These are phyloP conservation scores for Hippoglossus stenolepis DNA, from an alignment of 2,113 vertebrate species.

Conservation along the genomic window DNA sequence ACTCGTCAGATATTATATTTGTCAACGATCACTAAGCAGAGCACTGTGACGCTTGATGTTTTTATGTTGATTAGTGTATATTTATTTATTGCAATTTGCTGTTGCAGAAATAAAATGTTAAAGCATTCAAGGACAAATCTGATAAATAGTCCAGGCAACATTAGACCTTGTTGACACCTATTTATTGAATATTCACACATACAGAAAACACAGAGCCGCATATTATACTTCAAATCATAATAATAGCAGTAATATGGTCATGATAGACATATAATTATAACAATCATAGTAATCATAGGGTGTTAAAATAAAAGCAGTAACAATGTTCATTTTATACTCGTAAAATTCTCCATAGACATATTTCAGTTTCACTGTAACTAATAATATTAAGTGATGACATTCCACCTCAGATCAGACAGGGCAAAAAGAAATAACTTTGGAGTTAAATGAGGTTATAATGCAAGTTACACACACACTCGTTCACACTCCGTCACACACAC, in stretches of 20 bases:
- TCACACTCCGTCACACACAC: conserved; percentile 4
- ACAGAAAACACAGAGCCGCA: conserved; percentile 83
- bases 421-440: conserved; percentile 50
- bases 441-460: conserved; percentile 50
- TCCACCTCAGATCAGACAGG: conserved; percentile 51
- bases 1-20: too few relatives aligned
- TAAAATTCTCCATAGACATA: conserved; percentile 53
- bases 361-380: conserved; percentile 51
- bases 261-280: conserved; percentile 47
- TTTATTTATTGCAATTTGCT: neutral
- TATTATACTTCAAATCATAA: conserved; percentile 71
- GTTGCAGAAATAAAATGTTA: neutral
- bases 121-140: too few relatives aligned
- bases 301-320: conserved; percentile 60
- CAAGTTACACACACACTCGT: conserved; percentile 27
- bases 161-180: conserved; percentile 59
- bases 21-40: too few relatives aligned
- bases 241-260: conserved; percentile 68
- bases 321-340: conserved; percentile 43
- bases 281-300: conserved; percentile 54
- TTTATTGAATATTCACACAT: conserved; percentile 88
- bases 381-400: conserved; percentile 42
- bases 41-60: too few relatives aligned
- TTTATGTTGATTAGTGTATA: too few relatives aligned
- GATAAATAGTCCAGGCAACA: neutral